Evolutionary conservation across 2,888 invertebrate genomes (phyloP).

Genomic region (Seira sanloemensis): DNA sequence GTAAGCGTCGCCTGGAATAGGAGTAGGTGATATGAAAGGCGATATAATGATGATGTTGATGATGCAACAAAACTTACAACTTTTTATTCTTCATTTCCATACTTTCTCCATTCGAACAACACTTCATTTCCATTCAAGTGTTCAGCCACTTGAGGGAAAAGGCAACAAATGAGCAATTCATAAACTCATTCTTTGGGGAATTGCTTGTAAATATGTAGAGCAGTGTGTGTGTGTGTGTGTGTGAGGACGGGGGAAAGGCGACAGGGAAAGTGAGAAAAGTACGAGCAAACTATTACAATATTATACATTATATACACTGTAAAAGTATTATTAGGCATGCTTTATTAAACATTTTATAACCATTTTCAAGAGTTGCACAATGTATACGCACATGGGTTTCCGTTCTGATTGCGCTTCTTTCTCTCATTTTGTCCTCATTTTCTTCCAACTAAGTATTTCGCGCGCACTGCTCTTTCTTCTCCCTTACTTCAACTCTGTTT

Average conservation of each 20-base stretch:
- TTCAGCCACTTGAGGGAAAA: constrained; percentile 53
- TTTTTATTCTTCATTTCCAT: constrained; percentile 57
- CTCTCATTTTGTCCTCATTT: constrained; percentile 7
- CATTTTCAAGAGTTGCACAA: neutral
- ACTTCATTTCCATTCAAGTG: constrained; percentile 63
- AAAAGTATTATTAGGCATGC: neutral
- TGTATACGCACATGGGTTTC: constrained; percentile 27
- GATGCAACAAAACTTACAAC: constrained; percentile 49
- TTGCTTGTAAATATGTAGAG: constrained; percentile 58
- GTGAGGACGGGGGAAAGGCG: neutral
- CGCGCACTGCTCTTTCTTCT: neutral
- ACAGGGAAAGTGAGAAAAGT: neutral
- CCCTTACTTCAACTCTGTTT: too few species aligned
- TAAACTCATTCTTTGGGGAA: constrained; percentile 60
- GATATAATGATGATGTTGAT: constrained; percentile 26
- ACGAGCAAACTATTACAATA: neutral
- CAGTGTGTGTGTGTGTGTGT: too few species aligned
- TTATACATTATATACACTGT: neutral
- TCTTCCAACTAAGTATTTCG: neutral
- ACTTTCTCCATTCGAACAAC: constrained; percentile 27
- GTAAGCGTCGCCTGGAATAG: neutral
- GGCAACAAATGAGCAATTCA: constrained; percentile 64
- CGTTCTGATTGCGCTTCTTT: neutral
- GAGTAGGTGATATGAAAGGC: constrained; percentile 22
- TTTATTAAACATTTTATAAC: neutral